A percentile compares a stretch with the other conserved stretches of the same genome.
These are phyloP conservation scores for Drosophila auraria DNA, from an alignment of 1,140 invertebrate species.

Conservation along the genomic window DNA sequence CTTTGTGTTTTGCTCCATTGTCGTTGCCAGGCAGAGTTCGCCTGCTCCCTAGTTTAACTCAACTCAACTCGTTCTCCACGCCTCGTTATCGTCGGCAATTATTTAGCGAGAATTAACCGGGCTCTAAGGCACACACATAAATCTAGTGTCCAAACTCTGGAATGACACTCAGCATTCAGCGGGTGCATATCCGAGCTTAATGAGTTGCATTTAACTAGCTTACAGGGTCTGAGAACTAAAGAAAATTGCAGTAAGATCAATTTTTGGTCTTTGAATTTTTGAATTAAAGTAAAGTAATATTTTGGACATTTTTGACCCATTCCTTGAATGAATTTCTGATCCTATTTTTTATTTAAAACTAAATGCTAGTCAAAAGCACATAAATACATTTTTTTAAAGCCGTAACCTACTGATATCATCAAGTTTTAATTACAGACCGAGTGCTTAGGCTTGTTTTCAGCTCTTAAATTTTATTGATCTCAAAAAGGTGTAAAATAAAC, in stretches of 20 bases:
- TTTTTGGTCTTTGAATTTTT: not conserved
- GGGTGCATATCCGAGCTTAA: conserved; percentile 29
- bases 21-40: conserved; percentile 47
- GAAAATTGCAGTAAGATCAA: not conserved
- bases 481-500: not conserved
- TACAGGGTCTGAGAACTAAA: not conserved
- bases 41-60: conserved; percentile 21
- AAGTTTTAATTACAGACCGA: not conserved
- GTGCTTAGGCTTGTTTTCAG: not conserved
- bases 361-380: no score
- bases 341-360: no score
- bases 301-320: no score
- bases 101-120: conserved; percentile 51
- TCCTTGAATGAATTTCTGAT: no score
- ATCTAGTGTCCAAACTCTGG: conserved; percentile 29
- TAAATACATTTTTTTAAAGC: no score
- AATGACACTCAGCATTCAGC: conserved; percentile 46
- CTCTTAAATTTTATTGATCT: not conserved
- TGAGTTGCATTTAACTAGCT: conserved; percentile 10
- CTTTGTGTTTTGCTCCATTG: conserved; percentile 54
- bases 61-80: conserved; percentile 60
- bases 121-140: conserved; percentile 48
- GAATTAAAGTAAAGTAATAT: not conserved
- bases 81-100: conserved; percentile 69
- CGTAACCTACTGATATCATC: not conserved